Conservation (phyloP, 2,797 vertebrate species). For the Novumbra hubbsi region DNA sequence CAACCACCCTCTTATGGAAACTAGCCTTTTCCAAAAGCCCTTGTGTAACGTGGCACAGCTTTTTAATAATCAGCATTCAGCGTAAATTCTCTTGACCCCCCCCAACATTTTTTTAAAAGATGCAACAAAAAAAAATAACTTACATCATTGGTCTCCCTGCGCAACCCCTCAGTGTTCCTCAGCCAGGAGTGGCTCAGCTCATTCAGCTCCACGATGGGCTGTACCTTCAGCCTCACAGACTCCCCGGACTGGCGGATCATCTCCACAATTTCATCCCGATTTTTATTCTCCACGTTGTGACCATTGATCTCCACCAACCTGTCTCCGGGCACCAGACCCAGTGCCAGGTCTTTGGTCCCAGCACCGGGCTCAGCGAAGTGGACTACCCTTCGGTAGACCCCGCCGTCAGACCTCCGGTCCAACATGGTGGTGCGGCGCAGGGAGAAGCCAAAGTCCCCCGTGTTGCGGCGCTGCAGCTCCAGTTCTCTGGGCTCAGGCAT, state of each 20-base stretch:
- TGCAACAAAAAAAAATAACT: no score
- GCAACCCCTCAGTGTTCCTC: slow-evolving; percentile 69
- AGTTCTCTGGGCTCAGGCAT: slow-evolving; percentile 81
- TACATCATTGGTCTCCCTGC: slow-evolving; percentile 78
- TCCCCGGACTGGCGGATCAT: slow-evolving; percentile 98
- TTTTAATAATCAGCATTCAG: neutral
- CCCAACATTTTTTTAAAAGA: no score
- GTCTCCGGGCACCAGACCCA: slow-evolving; percentile 93
- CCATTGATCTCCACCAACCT: slow-evolving; percentile 94
- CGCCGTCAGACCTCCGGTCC: slow-evolving; percentile 84
- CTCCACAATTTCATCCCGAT: slow-evolving; percentile 95
- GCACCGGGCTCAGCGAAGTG: slow-evolving; percentile 95
- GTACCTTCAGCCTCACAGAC: slow-evolving; percentile 89
- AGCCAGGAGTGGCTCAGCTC: slow-evolving; percentile 94
- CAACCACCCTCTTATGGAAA: neutral
- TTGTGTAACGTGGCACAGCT: neutral
- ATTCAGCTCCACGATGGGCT: slow-evolving; percentile 91
- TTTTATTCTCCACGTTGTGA: slow-evolving; percentile 89
- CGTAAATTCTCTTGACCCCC: neutral
- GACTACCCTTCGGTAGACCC: slow-evolving; percentile 82
- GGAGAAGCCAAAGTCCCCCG: slow-evolving; percentile 96
- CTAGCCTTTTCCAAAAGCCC: neutral
- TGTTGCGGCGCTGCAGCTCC: slow-evolving; percentile 89
- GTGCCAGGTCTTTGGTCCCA: slow-evolving; percentile 83
- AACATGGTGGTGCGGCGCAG: slow-evolving; percentile 91